Evolutionary conservation across 2,797 vertebrate species (phyloP), one percentile per base, ranked within the genome.

Genomic region (Cichlasoma orientale): DNA sequence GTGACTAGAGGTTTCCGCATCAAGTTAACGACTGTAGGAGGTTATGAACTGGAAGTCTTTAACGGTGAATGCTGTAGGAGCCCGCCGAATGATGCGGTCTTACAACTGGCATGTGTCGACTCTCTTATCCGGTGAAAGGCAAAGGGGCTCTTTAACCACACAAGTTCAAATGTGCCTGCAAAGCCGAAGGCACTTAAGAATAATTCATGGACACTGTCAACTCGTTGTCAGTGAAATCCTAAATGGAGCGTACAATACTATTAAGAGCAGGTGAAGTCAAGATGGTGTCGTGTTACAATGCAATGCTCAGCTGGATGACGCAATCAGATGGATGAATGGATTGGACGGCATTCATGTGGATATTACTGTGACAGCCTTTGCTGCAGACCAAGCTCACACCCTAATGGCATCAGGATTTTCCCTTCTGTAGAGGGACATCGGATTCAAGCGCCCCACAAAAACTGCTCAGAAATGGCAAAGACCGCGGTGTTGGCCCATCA

Each of bases 41-140:
- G 81, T 66, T 69, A 82, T 11, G 71, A 88, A 78, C 74, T 82
- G 84, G 85, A 93, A 83, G 88, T 80, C 54, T 80, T 87, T 79
- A 2, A 23, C n/a, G 3, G 13, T 25, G 33, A 66, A 55, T 0
- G 7, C 12, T 7, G 16, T 16, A 7, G 8, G 54, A 5, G 31
- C 2, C 8, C 16, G 61, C 6, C 14, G 27, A 57, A 23, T 13
- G 11, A 56, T 31, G 56, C 10, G 31, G 7, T 47, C 41, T 66
- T 50, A 36, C 11, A 38, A 54, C n/a, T 5, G 21, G 52, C 21
- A 27, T n/a, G 25, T 56, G 36, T 52, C n/a, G 13, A 33, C 58
- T 50, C 21, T 54, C 63, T 73, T 74, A 31, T 29, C 2, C 54
- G 73, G 56, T 63, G 44, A 70, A 23, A 12, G 16, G n/a, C 33